These are phyloP conservation scores for Trachymyrmex septentrionalis DNA, from an alignment of 1,140 invertebrate species.

Conservation along the genomic window DNA sequence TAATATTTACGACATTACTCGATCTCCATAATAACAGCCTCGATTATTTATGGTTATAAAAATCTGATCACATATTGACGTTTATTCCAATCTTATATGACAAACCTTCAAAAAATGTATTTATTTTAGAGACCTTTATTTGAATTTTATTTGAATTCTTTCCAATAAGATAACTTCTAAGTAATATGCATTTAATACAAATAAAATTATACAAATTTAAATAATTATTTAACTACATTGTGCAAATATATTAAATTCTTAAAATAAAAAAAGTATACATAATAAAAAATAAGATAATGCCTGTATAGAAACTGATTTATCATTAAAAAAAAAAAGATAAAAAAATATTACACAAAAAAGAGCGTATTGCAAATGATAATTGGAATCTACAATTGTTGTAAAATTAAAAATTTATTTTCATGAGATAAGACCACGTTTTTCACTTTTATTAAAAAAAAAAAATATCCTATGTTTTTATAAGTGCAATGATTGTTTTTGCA, in stretches of 20 bases:
- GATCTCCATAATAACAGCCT: not conserved
- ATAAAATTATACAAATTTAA: not conserved
- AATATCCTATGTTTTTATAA: not conserved
- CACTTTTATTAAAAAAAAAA: not conserved
- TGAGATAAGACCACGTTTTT: not conserved
- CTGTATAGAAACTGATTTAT: not conserved
- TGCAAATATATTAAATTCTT: no score
- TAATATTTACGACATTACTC: constrained; percentile 31
- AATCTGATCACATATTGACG: constrained; percentile 11
- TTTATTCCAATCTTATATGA: not conserved
- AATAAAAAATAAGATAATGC: no score
- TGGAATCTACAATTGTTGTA: not conserved
- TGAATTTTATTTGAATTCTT: not conserved
- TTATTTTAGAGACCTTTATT: constrained; percentile 5
- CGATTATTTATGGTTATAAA: not conserved
- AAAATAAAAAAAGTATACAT: no score
- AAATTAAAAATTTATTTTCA: constrained; percentile 2
- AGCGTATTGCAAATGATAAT: not conserved
- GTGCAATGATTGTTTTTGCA: constrained; percentile 28
- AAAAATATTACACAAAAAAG: not conserved
- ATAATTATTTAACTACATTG: no score
- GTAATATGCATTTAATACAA: not conserved
- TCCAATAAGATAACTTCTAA: not conserved
- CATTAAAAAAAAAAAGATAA: not conserved
- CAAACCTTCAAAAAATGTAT: not conserved